Conservation (phyloP, 2,113 vertebrate genomes). For the Pogonocichla stellata region DNA sequence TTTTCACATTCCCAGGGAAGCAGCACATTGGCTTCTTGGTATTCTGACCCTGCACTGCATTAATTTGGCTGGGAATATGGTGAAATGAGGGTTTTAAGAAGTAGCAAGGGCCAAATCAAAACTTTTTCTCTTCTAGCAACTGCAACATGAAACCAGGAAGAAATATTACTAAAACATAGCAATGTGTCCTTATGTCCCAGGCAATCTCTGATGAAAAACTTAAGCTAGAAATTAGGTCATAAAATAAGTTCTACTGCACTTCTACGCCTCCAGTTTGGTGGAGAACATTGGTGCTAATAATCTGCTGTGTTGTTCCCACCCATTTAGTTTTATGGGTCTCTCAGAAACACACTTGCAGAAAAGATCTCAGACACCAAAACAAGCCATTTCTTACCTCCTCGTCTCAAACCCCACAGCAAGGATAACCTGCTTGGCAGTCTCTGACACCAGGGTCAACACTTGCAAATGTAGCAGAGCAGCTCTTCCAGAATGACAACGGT, state of each 20-base stretch:
- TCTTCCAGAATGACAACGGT: background rate
- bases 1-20: background rate
- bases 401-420: background rate
- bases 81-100: background rate
- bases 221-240: constrained; percentile 21
- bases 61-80: background rate
- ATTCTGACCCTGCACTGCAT: background rate
- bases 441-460: background rate
- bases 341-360: background rate
- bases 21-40: rapidly evolving
- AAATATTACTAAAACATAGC: background rate
- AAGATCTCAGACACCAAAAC: constrained; percentile 4
- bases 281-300: constrained; percentile 18
- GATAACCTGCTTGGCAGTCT: background rate
- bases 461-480: constrained; percentile 24
- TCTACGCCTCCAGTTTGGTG: background rate
- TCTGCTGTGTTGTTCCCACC: background rate
- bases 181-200: constrained; percentile 8
- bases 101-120: background rate
- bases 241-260: background rate
- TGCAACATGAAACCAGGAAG: background rate
- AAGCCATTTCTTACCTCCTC: constrained; percentile 11
- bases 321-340: background rate
- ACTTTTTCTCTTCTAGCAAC: background rate
- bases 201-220: constrained; percentile 23